A percentile compares a stretch with the other conserved stretches of the same genome.
Evolutionary conservation across 2,797 vertebrate species (phyloP).

Genomic region (Rhinella marina): DNA sequence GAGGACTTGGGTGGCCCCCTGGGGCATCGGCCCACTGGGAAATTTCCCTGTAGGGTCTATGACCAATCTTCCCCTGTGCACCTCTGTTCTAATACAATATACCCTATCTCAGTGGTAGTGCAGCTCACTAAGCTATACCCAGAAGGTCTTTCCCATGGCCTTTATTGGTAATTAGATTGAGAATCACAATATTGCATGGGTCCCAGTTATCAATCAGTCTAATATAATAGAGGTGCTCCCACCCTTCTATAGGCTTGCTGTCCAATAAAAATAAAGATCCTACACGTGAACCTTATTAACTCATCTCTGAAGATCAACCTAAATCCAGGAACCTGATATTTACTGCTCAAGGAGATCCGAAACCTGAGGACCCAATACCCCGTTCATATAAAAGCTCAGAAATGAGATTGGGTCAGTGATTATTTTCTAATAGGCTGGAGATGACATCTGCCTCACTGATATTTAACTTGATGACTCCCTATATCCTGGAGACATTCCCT

Average conservation of each 20-base stretch:
- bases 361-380: not conserved
- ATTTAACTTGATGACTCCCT: not conserved
- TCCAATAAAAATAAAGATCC: not conserved
- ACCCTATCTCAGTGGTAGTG: too few species aligned
- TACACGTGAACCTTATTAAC: not conserved
- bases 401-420: conserved; percentile 22
- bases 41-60: too few species aligned
- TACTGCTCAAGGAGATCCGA: not conserved
- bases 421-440: not conserved
- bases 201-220: too few species aligned
- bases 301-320: not conserved
- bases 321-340: conserved; percentile 9
- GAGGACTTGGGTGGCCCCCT: too few species aligned
- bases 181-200: not conserved
- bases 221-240: too few species aligned
- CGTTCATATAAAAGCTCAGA: not conserved
- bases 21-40: too few species aligned
- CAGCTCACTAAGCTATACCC: too few species aligned
- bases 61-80: too few species aligned
- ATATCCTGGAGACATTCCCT: not conserved
- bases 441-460: conserved; percentile 15
- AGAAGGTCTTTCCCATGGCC: too few species aligned
- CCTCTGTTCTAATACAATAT: too few species aligned
- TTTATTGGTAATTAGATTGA: not conserved
- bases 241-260: not conserved